These are phyloP conservation scores for Andrena flavipes DNA, from an alignment of 2,888 invertebrate genomes.

Conservation along the genomic window DNA sequence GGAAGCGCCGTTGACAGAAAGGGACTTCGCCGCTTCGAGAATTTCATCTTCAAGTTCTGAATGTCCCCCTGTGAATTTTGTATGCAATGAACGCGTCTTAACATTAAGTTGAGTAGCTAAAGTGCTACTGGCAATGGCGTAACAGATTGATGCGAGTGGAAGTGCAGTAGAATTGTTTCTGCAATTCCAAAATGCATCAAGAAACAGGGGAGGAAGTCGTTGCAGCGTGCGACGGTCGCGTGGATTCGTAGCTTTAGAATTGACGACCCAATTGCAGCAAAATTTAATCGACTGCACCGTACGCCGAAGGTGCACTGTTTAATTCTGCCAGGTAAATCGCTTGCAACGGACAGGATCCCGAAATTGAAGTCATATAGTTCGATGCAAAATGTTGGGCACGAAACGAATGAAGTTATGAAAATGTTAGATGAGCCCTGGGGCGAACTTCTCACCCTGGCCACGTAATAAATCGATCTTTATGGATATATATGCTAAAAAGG, in stretches of 20 bases:
- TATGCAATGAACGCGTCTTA: neutral
- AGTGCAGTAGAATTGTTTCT: neutral
- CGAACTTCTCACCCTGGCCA: neutral
- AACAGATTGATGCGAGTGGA: neutral
- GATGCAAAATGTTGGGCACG: neutral
- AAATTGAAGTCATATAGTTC: constrained; percentile 9
- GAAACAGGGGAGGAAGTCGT: neutral
- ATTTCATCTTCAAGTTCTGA: neutral
- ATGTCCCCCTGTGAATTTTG: neutral
- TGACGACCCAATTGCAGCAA: constrained; percentile 8
- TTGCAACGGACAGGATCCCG: neutral
- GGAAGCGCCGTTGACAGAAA: neutral
- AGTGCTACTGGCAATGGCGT: neutral
- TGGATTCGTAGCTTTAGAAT: constrained; percentile 11
- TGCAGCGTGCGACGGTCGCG: neutral
- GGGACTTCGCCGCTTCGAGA: neutral
- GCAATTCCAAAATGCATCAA: neutral
- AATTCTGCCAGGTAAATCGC: constrained; percentile 20
- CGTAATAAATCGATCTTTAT: neutral
- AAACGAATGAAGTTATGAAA: constrained; percentile 21
- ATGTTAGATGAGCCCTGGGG: neutral
- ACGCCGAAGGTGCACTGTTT: constrained; percentile 7
- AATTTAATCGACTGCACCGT: constrained; percentile 25
- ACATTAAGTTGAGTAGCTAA: neutral
- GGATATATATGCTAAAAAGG: neutral